These are phyloP conservation scores for Luehdorfia chinensis DNA, from an alignment of 1,140 invertebrate species.

Conservation along the genomic window DNA sequence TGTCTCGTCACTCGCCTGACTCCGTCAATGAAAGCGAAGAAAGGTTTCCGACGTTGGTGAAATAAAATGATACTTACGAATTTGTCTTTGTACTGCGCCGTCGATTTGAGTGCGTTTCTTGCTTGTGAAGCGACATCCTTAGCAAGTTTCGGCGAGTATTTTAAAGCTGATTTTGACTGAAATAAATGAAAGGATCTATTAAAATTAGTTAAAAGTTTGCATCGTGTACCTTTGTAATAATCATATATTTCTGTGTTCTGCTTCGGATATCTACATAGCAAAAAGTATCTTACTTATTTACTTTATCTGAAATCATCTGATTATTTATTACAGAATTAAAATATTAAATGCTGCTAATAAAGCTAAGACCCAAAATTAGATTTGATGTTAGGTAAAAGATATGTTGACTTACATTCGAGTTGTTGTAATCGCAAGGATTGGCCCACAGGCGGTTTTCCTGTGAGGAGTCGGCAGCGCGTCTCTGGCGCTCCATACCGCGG, in stretches of 20 bases:
- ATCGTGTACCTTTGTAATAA: background rate
- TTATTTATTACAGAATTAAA: no score
- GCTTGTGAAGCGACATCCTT: conserved; percentile 45
- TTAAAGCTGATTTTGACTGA: conserved; percentile 40
- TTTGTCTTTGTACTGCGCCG: conserved; percentile 50
- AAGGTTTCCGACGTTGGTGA: conserved; percentile 23
- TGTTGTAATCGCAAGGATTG: conserved; percentile 55
- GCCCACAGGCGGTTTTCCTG: conserved; percentile 45
- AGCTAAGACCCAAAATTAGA: no score
- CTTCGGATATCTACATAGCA: no score
- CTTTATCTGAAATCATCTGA: no score
- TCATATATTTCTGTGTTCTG: no score
- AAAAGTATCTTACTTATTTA: no score
- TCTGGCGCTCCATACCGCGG: conserved; percentile 49
- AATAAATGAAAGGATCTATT: conserved; percentile 32
- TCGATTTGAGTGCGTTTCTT: conserved; percentile 32
- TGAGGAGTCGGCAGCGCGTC: conserved; percentile 24
- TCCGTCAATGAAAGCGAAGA: conserved; percentile 62
- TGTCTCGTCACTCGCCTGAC: conserved; percentile 37
- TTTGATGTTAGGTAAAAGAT: no score
- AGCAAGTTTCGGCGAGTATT: conserved; percentile 38
- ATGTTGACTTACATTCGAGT: conserved; percentile 44
- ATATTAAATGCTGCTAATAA: no score
- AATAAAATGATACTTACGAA: conserved; percentile 52
- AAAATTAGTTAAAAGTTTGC: conserved; percentile 5